These are phyloP conservation scores for Choloepus hoffmanni DNA, from an alignment of 2,113 vertebrate species.

Conservation along the genomic window DNA sequence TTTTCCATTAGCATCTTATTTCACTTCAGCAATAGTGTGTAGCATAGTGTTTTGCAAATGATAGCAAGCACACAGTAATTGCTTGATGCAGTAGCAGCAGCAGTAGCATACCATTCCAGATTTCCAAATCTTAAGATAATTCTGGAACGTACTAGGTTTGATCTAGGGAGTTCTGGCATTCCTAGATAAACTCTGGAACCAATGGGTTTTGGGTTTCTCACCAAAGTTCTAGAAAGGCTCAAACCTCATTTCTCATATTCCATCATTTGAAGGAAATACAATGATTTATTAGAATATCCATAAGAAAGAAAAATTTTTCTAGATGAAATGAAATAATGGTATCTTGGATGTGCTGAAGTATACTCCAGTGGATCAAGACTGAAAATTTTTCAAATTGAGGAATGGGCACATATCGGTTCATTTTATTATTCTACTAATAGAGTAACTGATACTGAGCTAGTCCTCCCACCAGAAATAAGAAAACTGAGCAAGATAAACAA, in stretches of 20 bases:
- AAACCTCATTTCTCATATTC: background rate
- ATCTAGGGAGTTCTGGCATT: background rate
- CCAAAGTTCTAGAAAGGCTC: background rate
- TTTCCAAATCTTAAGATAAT: background rate
- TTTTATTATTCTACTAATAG: background rate
- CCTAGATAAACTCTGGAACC: background rate
- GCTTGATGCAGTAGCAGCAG: background rate
- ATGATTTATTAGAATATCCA: background rate
- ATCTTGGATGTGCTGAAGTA: background rate
- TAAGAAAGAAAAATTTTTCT: background rate
- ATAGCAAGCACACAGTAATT: background rate
- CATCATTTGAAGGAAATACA: background rate
- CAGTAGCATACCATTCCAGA: background rate
- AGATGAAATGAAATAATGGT: conserved; percentile 38
- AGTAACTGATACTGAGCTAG: background rate
- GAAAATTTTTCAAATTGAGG: conserved; percentile 5
- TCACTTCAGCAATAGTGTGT: background rate
- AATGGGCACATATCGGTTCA: background rate
- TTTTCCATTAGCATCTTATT: background rate
- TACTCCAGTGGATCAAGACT: background rate
- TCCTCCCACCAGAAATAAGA: background rate
- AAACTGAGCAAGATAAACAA: background rate
- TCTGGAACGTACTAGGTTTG: background rate
- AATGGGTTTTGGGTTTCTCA: background rate
- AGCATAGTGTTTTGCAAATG: background rate